Evolutionary conservation across 2,797 vertebrate species (phyloP).

Genomic region (Anguilla pacifica): DNA sequence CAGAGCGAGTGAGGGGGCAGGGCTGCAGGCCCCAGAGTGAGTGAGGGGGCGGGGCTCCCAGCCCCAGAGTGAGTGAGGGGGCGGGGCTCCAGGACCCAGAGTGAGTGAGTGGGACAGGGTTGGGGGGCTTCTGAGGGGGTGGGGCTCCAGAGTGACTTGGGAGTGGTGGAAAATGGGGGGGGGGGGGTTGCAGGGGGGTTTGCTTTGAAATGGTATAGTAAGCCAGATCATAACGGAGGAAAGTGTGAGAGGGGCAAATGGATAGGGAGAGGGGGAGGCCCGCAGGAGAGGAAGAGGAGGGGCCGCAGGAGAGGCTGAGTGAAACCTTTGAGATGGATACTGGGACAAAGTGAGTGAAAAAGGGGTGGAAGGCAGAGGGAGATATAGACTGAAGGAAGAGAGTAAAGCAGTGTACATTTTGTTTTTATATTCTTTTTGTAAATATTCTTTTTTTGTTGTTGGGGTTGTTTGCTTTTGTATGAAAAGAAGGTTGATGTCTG

Average conservation of each 20-base stretch:
- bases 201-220: constrained; percentile 9
- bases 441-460: constrained; percentile 16
- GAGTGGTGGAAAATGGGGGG: neutral
- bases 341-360: constrained; percentile 12
- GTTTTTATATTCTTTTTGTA: constrained; percentile 14
- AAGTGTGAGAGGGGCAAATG: constrained; percentile 63
- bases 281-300: neutral
- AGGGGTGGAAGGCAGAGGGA: neutral
- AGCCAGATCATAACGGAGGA: neutral
- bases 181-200: constrained; percentile 17
- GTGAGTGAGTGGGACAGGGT: constrained; percentile 68
- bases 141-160: neutral
- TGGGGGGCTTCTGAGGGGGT: neutral
- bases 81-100: constrained; percentile 60
- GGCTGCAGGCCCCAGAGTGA: neutral
- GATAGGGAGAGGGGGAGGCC: neutral
- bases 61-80: constrained; percentile 58
- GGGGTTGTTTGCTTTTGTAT: constrained; percentile 1
- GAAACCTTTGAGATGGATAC: neutral
- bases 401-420: constrained; percentile 25
- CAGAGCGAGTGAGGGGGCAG: constrained; percentile 74
- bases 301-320: neutral
- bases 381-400: neutral
- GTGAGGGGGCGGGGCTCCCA: neutral
- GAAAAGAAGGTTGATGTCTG: neutral